A percentile compares a stretch with the other conserved stretches of the same genome.
These are phyloP conservation scores for Diorhabda elongata DNA, from an alignment of 1,140 invertebrate genomes.

Conservation along the genomic window DNA sequence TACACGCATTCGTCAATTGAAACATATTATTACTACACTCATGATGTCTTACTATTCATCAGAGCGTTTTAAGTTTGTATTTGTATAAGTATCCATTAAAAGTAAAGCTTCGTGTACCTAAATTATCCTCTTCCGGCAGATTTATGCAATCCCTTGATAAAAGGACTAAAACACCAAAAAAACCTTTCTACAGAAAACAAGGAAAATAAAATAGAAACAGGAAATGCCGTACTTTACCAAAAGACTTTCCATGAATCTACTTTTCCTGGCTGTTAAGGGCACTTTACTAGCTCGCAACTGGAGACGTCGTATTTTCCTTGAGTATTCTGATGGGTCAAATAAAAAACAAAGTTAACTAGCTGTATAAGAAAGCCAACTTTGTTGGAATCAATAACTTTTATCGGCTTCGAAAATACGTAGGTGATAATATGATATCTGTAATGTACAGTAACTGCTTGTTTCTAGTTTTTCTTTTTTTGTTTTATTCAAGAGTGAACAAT, in stretches of 20 bases:
- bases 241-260: constrained; percentile 8
- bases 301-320: background rate
- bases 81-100: constrained; percentile 6
- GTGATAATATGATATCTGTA: too few relatives aligned
- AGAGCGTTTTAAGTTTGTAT: background rate
- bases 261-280: constrained; percentile 8
- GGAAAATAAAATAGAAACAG: constrained; percentile 12
- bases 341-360: background rate
- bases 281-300: constrained; percentile 4
- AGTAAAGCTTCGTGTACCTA: background rate
- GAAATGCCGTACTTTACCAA: constrained; percentile 14
- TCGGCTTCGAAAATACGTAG: too few relatives aligned
- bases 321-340: background rate
- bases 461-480: too few relatives aligned
- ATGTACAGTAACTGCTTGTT: too few relatives aligned
- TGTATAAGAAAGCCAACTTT: too few relatives aligned
- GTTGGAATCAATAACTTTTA: too few relatives aligned
- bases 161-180: constrained; percentile 10
- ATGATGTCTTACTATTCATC: too few relatives aligned
- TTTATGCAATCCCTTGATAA: constrained; percentile 12
- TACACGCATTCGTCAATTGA: too few relatives aligned
- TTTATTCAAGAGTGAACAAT: too few relatives aligned
- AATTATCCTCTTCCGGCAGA: constrained; percentile 4
- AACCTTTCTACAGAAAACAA: constrained; percentile 13
- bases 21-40: too few relatives aligned